Conservation (phyloP, 2,797 vertebrate genomes). For the Sebastes iracundus region DNA sequence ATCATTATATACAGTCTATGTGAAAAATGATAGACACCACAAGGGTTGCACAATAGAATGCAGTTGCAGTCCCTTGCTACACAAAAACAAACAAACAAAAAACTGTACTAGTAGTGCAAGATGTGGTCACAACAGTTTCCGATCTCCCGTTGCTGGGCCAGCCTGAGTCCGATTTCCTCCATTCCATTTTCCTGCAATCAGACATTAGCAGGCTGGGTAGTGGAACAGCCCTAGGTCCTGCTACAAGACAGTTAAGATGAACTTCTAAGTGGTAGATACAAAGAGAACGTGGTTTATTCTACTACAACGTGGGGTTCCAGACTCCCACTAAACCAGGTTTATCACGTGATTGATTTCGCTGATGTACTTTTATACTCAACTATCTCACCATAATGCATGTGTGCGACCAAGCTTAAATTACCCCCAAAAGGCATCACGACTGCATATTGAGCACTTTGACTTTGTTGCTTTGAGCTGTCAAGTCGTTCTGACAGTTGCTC, state of each 20-base stretch:
- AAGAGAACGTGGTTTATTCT: background rate
- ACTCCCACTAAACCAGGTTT: background rate
- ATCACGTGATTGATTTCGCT: no score
- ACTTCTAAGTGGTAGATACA: background rate
- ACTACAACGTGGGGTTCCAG: background rate
- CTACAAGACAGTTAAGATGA: background rate
- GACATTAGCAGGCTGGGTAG: background rate
- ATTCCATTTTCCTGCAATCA: background rate
- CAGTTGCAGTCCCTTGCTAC: no score
- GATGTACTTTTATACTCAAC: background rate
- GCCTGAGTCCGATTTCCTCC: background rate
- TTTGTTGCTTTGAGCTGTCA: constrained; percentile 32
- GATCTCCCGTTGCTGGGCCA: no score
- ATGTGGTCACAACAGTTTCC: no score
- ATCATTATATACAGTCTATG: no score
- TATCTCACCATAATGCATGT: background rate
- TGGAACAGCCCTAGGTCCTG: background rate
- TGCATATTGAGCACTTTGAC: constrained; percentile 20
- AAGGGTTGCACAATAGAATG: no score
- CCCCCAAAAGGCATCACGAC: constrained; percentile 3
- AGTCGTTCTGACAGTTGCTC: constrained; percentile 27
- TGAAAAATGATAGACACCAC: no score
- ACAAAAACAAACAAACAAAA: no score
- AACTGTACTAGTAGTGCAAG: no score
- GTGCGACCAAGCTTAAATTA: background rate